Evolutionary conservation across 2,888 invertebrate genomes (phyloP), one percentile per base, ranked within the genome.

Genomic region (Lasioglossum leucozonium): DNA sequence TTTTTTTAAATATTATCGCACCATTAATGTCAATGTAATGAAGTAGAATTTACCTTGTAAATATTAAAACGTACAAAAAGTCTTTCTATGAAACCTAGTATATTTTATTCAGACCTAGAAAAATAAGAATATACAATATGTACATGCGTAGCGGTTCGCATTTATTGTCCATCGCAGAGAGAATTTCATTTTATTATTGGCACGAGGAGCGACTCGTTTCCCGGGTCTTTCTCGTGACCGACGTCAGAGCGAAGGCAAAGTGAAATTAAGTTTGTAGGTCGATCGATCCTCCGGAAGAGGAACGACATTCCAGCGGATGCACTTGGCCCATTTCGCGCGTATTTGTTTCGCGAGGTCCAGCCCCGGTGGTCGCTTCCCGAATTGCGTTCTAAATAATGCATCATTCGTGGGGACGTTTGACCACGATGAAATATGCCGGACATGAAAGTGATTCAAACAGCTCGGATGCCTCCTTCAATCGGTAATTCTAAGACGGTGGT

Each of bases 331-430:
- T 81, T 87, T 84, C 44, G 79, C 85, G 75, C 62, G 86, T 83
- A 83, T 88, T 84, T 88, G 84, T 87, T 85, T 79, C 79, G 80
- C 85, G 84, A 76, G 81, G 77, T 79, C 51, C 79, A 62, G 72
- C 62, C 72, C 62, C 30, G 82, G 76, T 37, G 82, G 76, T 58
- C 77, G 86, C 80, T 85, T 71, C 75, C 77, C 72, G 85, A 91
- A 91, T 90, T 90, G 87, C 88, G 77, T 82, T 83, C 87, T 89
- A 91, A 91, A 91, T 91, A 90, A 91, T 91, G 91, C 87, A 91
- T 89, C 88, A 84, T 87, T 91, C 89, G 81, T 81, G 81, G 86
- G 89, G 77, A 81, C 87, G 82, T 86, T 90, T 85, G 91, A 86
- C 74, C 87, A 71, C 75, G 47, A 40, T 88, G 85, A 91, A 91